A percentile compares a stretch with the other conserved stretches of the same genome.
These are phyloP conservation scores for Erythrocercus mccallii DNA, from an alignment of 2,113 vertebrate genomes.

Conservation along the genomic window DNA sequence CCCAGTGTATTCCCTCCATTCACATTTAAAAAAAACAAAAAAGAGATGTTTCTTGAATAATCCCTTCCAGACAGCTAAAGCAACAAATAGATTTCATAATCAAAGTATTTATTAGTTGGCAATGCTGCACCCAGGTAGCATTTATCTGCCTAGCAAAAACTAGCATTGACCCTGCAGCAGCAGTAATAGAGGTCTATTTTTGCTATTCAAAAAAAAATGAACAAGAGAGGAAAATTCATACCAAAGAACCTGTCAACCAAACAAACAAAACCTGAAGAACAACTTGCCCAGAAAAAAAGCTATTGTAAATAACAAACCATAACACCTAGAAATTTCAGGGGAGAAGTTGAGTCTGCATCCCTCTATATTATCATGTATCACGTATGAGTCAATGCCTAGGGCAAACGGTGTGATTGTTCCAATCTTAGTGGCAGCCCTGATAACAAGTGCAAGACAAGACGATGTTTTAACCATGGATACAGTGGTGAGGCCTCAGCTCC, in stretches of 20 bases:
- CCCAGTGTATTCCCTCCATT: neutral
- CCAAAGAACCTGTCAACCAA: neutral
- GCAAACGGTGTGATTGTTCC: neutral
- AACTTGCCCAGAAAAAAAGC: neutral
- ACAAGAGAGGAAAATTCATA: neutral
- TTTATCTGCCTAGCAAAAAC: neutral
- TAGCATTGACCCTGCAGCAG: neutral
- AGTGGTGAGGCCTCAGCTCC: neutral
- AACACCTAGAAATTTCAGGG: neutral
- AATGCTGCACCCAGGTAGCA: neutral
- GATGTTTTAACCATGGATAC: neutral
- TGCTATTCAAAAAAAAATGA: neutral
- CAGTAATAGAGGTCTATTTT: neutral
- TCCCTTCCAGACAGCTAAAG: neutral
- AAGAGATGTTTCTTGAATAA: neutral
- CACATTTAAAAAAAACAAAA: too few species aligned
- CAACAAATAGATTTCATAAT: neutral
- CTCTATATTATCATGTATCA: neutral
- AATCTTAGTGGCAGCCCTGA: neutral
- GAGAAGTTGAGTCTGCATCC: neutral
- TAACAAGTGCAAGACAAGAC: neutral
- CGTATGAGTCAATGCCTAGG: neutral
- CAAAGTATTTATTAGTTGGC: neutral
- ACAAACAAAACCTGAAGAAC: neutral
- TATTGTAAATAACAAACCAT: neutral